Conservation (phyloP, 2,888 invertebrate species). For the Eupsilia transversa region DNA sequence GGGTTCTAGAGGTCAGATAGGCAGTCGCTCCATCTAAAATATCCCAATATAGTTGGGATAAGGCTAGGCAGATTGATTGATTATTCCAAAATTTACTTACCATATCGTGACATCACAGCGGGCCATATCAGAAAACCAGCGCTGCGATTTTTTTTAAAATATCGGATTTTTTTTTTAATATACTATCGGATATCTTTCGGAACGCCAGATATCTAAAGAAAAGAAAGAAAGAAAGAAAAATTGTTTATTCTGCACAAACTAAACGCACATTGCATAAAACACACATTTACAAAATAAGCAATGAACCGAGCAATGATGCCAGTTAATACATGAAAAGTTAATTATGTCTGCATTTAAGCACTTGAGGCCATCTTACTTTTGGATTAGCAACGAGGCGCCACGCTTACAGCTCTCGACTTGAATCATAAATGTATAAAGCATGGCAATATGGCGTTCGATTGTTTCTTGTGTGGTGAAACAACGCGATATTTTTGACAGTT, state of each 20-base stretch:
- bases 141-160: too few relatives aligned
- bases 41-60: background rate
- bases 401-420: slow-evolving; percentile 61
- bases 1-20: background rate
- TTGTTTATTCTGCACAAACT: too few relatives aligned
- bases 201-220: slow-evolving; percentile 11
- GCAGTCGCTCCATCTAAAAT: background rate
- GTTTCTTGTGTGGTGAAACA: slow-evolving; percentile 12
- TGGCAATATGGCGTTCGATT: slow-evolving; percentile 58
- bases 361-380: slow-evolving; percentile 64
- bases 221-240: too few relatives aligned
- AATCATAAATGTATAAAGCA: slow-evolving; percentile 75
- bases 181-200: slow-evolving; percentile 8
- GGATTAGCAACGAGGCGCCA: slow-evolving; percentile 62
- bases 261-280: too few relatives aligned
- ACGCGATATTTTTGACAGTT: background rate
- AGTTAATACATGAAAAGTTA: slow-evolving; percentile 62
- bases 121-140: too few relatives aligned
- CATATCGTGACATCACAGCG: background rate
- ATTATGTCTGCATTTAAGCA: slow-evolving; percentile 65
- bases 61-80: background rate
- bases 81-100: background rate
- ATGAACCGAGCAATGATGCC: slow-evolving; percentile 36
- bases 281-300: too few relatives aligned
- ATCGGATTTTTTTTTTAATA: too few relatives aligned